phyloP scores from a whole-genome alignment of 2,113 vertebrate genomes.

The Oophaga pumilio region DNA sequence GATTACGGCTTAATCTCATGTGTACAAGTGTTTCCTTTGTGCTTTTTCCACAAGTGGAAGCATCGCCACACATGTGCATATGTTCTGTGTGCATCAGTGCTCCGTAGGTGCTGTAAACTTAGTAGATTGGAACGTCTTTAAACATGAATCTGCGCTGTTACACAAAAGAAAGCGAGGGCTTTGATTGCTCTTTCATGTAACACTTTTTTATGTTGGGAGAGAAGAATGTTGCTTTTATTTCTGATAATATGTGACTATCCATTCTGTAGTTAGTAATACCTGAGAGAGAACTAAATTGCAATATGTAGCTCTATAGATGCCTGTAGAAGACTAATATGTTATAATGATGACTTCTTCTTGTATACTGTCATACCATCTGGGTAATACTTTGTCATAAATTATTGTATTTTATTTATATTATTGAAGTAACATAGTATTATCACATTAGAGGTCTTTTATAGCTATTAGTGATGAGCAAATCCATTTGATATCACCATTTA shows the following conservation, averaged over 20 bases:
- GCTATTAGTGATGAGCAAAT: no score
- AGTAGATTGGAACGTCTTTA: conserved; percentile 40
- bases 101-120: conserved; percentile 47
- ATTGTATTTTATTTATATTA: background rate
- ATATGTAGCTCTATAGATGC: background rate
- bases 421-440: background rate
- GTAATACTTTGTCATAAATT: background rate
- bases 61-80: conserved; percentile 36
- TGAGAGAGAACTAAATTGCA: background rate
- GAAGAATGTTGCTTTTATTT: background rate
- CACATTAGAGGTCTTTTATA: no score
- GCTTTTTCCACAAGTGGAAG: conserved; percentile 40
- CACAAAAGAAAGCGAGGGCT: conserved; percentile 17
- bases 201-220: background rate
- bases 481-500: no score
- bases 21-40: conserved; percentile 53
- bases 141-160: conserved; percentile 15
- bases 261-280: background rate
- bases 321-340: background rate
- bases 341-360: background rate
- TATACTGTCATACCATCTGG: background rate
- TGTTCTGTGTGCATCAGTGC: conserved; percentile 26
- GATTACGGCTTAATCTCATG: conserved; percentile 35
- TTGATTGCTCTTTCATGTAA: conserved; percentile 36
- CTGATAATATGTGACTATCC: background rate